Evolutionary conservation across 2,888 invertebrate species (phyloP).

Genomic region (Drosophila demipolita): DNA sequence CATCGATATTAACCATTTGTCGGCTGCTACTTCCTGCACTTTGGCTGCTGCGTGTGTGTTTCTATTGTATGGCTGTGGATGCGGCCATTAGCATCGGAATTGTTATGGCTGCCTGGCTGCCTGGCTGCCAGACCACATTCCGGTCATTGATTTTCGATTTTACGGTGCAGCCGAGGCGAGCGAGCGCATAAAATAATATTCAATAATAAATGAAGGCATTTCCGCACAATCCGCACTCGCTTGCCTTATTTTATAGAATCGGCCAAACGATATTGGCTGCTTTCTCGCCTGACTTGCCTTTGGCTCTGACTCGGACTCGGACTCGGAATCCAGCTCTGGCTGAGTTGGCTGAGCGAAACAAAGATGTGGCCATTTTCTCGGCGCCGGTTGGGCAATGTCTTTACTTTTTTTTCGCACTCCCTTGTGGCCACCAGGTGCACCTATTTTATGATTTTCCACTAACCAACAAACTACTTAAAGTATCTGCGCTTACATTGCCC

Average conservation of each 20-base stretch:
- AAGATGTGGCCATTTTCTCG: slow-evolving; percentile 56
- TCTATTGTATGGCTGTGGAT: slow-evolving; percentile 55
- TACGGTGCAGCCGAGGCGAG: slow-evolving; percentile 62
- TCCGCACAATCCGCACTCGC: slow-evolving; percentile 52
- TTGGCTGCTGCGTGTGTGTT: slow-evolving; percentile 29
- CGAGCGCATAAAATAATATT: slow-evolving; percentile 79
- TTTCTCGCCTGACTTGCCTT: slow-evolving; percentile 14
- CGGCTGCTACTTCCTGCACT: slow-evolving; percentile 70
- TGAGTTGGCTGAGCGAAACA: slow-evolving; percentile 62
- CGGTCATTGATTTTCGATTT: slow-evolving; percentile 79
- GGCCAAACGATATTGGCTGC: slow-evolving; percentile 63
- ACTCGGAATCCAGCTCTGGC: neutral
- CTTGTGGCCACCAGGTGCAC: slow-evolving; percentile 78
- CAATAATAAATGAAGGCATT: slow-evolving; percentile 81
- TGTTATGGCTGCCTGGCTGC: slow-evolving; percentile 58
- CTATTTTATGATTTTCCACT: slow-evolving; percentile 73
- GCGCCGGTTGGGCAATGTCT: slow-evolving; percentile 50
- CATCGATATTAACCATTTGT: slow-evolving; percentile 58
- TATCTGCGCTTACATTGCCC: slow-evolving; percentile 48
- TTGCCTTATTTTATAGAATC: slow-evolving; percentile 67
- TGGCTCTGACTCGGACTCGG: neutral
- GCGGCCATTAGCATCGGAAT: slow-evolving; percentile 73
- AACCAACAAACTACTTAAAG: slow-evolving; percentile 79
- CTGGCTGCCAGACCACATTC: slow-evolving; percentile 62
- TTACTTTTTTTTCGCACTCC: slow-evolving; percentile 48